Evolutionary conservation across 2,797 vertebrate genomes (phyloP), one percentile per base, ranked within the genome.

Genomic region (Chaunax sp.): DNA sequence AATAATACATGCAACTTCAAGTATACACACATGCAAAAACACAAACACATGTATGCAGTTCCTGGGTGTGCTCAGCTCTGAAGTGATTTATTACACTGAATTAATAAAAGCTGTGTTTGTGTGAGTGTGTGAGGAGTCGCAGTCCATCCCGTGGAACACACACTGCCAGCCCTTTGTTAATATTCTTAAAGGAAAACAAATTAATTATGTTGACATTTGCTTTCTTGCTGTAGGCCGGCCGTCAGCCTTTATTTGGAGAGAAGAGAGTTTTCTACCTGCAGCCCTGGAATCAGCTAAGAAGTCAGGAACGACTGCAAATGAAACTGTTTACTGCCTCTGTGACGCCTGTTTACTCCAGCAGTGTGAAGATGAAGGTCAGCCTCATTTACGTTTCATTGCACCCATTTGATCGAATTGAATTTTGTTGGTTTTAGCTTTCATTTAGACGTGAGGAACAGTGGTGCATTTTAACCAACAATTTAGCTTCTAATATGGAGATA

Each of bases 151-250:
- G 44, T 72, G 51, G 58, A 57, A 72, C 66, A 65, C 61, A 76
- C 64, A 65, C 28, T 37, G 22, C 63, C 52, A 13, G 14, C 23
- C 44, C 35, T 66, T 54, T 51, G 43, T 60, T 58, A 54, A 68
- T 64, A 52, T 43, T 71, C 40, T 67, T 58, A 64, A 73, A 77
- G 57, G 38, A 63, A 78, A 74, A 77, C 33, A 78, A 72, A 70
- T 68, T 2, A 69, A 68, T 82, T 41, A 47, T 55, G 62, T 6
- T 75, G 49, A 83, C 77, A 66, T 85, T 79, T 78, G 38, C 20
- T 75, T 72, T 74, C 16, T 69, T 69, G 55, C 53, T 68, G 67
- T 71, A 86, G 84, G 77, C 37, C 8, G 16, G 41, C 50, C 37
- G 3, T 75, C 77, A 65, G 64, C 58, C 50, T 51, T 56, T 65